Base-by-base conservation (phyloP, 2,888 invertebrate genomes). In the Campaea margaritaria region DNA sequence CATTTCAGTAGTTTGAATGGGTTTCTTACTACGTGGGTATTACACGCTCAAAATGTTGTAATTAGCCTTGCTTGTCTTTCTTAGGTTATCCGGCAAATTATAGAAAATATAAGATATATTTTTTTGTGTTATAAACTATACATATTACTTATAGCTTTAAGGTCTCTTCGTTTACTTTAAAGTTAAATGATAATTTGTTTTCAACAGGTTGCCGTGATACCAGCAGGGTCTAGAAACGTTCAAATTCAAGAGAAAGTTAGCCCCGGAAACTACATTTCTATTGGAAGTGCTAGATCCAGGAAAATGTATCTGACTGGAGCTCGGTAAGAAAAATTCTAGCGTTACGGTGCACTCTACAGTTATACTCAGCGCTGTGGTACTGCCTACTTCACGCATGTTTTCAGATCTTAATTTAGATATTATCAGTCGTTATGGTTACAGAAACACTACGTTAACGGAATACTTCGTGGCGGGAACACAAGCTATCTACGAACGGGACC, bases 261-360 rank as follows among this genome's bases (percentile, higher is more conserved):
- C 69, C 96, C 96, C 0, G 95, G 94, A 68, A 96, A 97, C 83
- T 97, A 95, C 76, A 93, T 98, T 67, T 96, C 96, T n/a, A 94
- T 97, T 50, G 95, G 95, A 59, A 95, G 94, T 67, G 95, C 95
- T 13, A 93, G 94, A 47, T 93, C 94, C 12, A 95, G 94, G 54
- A 94, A 94, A 76, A 96, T 96, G 80, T 97, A 95, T 85, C 90
- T 98, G 62, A 97, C 96, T 79, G 97, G 96, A 63, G 94, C 96
- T 76, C 93, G 95, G 96, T 96, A 86, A 86, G 87, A 38, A 27
- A 28, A 47, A 8, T 10, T 10, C 5, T 1, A 31, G 45, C n/a
- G n/a, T n/a, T n/a, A n/a, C n/a, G n/a, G n/a, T n/a, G n/a, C n/a
- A n/a, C n/a, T n/a, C n/a, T n/a, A n/a, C n/a, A n/a, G n/a, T n/a